Percentiles rank a stretch among this genome's conserved stretches.
phyloP scores from a whole-genome alignment of 2,888 invertebrate species.

The Salpingus planirostris region DNA sequence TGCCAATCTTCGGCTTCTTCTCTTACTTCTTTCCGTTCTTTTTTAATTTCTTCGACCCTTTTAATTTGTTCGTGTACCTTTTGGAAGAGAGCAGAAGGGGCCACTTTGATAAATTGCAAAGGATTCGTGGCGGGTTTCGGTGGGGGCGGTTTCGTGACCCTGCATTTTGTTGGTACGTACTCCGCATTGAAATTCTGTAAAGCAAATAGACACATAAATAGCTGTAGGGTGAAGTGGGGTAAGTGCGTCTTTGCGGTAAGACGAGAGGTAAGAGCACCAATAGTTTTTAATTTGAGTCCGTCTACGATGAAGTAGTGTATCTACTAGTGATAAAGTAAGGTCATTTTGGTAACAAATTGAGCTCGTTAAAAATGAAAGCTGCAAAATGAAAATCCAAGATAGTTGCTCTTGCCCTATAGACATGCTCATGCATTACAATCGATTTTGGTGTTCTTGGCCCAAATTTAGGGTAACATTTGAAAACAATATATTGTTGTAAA shows the following conservation, averaged over 20 bases:
- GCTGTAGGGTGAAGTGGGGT: constrained; percentile 7
- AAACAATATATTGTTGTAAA: too few relatives aligned
- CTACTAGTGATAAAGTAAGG: too few relatives aligned
- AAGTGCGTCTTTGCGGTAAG: too few relatives aligned
- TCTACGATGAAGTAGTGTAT: not conserved
- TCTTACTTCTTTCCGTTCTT: constrained; percentile 67
- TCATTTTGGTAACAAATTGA: too few relatives aligned
- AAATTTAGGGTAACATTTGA: too few relatives aligned
- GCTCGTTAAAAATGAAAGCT: too few relatives aligned
- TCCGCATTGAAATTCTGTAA: constrained; percentile 37
- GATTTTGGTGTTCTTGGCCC: too few relatives aligned
- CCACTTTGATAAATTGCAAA: constrained; percentile 81
- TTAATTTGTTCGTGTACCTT: constrained; percentile 78
- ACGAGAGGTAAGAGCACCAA: constrained; percentile 4
- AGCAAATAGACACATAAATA: constrained; percentile 8
- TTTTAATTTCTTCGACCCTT: constrained; percentile 76
- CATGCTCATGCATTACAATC: too few relatives aligned
- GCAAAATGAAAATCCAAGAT: too few relatives aligned
- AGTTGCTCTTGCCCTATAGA: too few relatives aligned
- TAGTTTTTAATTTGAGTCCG: too few relatives aligned
- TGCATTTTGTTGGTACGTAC: constrained; percentile 41
- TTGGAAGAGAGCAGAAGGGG: constrained; percentile 78
- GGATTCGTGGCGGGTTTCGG: constrained; percentile 80
- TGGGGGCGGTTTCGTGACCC: constrained; percentile 64
- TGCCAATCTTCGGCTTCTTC: constrained; percentile 90